Percentiles rank a stretch among this genome's conserved stretches.
phyloP scores from a whole-genome alignment of 2,888 invertebrate species.

The Diarsia dahlii region DNA sequence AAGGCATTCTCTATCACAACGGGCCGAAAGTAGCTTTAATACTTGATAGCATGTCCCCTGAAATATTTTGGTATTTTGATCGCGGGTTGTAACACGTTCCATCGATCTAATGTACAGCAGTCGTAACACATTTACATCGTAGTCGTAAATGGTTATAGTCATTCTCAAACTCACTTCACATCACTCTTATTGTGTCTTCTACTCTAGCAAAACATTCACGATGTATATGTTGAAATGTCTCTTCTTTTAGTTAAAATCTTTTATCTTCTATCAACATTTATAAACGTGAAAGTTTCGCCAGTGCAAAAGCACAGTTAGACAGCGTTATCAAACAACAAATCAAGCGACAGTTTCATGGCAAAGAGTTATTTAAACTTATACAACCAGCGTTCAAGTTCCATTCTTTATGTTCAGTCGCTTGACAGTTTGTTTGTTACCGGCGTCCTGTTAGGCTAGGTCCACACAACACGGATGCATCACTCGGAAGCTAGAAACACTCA shows the following conservation, averaged over 20 bases:
- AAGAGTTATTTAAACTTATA: neutral
- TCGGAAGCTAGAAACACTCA: constrained; percentile 81
- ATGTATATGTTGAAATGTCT: neutral
- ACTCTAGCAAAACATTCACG: neutral
- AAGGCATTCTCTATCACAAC: too few relatives aligned
- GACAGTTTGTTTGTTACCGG: neutral
- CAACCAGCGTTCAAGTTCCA: neutral
- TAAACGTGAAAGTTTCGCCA: neutral
- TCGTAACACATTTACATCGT: neutral
- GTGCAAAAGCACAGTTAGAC: neutral
- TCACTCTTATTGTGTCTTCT: neutral
- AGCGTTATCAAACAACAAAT: neutral
- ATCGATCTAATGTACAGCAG: constrained; percentile 23
- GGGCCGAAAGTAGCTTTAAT: too few relatives aligned
- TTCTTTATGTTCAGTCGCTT: neutral
- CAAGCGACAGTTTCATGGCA: neutral
- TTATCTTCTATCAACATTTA: neutral
- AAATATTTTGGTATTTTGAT: neutral
- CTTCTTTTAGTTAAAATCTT: neutral
- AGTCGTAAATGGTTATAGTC: constrained; percentile 8
- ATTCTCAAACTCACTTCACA: constrained; percentile 17
- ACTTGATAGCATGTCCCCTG: neutral
- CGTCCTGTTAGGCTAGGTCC: neutral
- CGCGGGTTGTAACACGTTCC: constrained; percentile 14
- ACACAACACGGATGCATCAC: constrained; percentile 59